phyloP scores from a whole-genome alignment of 2,797 vertebrate species.

The Gallinago stenura region DNA sequence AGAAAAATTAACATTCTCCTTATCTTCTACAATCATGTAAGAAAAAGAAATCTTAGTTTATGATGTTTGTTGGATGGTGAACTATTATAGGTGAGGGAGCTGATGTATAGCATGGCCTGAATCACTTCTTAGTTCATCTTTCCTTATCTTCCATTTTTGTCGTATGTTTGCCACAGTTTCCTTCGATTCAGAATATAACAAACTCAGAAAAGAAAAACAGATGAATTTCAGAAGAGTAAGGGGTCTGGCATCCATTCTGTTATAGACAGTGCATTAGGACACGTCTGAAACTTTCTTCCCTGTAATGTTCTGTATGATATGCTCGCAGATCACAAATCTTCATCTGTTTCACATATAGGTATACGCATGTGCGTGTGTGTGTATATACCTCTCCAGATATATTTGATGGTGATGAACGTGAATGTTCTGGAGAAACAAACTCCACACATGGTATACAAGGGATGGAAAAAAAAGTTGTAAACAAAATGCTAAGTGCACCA shows the following conservation, averaged over 20 bases:
- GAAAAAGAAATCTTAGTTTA: not conserved
- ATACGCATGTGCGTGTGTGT: accelerated
- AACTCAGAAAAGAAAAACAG: not conserved
- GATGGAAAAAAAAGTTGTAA: not conserved
- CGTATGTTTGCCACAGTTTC: not conserved
- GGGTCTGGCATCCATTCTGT: not conserved
- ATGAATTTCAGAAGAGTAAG: not conserved
- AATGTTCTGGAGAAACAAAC: not conserved
- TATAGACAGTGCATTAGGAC: not conserved
- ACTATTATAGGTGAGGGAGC: not conserved
- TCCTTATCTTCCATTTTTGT: not conserved
- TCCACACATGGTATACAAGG: not conserved
- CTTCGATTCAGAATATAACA: not conserved
- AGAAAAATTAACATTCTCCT: not conserved
- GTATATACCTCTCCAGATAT: not conserved
- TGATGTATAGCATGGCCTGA: not conserved
- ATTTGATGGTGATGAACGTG: not conserved
- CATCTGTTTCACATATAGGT: not conserved
- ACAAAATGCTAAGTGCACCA: not conserved
- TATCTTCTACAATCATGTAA: not conserved
- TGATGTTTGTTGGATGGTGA: not conserved
- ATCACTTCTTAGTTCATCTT: not conserved
- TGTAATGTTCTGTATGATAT: not conserved
- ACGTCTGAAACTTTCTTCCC: not conserved
- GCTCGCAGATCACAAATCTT: not conserved